Evolutionary conservation across 2,113 vertebrate species (phyloP), one percentile per base, ranked within the genome.

Genomic region (Melanocharis versteri): DNA sequence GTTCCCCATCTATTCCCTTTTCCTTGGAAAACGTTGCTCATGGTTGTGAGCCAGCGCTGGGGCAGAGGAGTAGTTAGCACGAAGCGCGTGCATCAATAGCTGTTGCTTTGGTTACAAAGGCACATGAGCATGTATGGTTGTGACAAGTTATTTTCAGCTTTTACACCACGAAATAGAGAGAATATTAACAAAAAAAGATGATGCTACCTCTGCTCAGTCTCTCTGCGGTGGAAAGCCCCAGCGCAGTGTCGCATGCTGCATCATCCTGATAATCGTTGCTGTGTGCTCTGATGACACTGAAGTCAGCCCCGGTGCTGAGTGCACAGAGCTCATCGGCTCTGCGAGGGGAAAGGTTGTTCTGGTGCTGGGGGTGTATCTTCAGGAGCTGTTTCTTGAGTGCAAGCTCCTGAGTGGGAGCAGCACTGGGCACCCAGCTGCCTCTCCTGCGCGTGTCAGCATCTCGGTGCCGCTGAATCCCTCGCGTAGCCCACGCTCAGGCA

Each of bases 101-200:
- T 94, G 96, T 97, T 97, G 96, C 97, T 97, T 95, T 87, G 91
- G 94, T 94, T 95, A 93, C 89, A 96, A 94, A 95, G 75, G 77
- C 95, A 90, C 68, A 92, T 72, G 78, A 93, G 72, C 83, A 79
- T 47, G 69, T 65, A 89, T 5, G 72, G 90, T 87, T 61, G 69
- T 93, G 95, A 95, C 73, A 90, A 95, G 88, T 76, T 97, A 96
- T 97, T 97, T 97, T 96, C 93, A 93, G 92, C 33, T 75, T 77
- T 94, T 90, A 54, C 73, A 77, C 60, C 33, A 11, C 24, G 93
- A 95, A 93, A 93, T 69, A 88, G 92, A 92, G 83, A 93, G 95
- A 95, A 91, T 94, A 79, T 82, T 96, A 82, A 90, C 84, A 77
- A 82, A 94, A 61, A 48, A 66, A 48, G 85, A 82, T 90, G 14